Percentiles rank a stretch among this genome's conserved stretches.
phyloP scores from a whole-genome alignment of 2,797 vertebrate genomes.

The Enteromius paludinosus region DNA sequence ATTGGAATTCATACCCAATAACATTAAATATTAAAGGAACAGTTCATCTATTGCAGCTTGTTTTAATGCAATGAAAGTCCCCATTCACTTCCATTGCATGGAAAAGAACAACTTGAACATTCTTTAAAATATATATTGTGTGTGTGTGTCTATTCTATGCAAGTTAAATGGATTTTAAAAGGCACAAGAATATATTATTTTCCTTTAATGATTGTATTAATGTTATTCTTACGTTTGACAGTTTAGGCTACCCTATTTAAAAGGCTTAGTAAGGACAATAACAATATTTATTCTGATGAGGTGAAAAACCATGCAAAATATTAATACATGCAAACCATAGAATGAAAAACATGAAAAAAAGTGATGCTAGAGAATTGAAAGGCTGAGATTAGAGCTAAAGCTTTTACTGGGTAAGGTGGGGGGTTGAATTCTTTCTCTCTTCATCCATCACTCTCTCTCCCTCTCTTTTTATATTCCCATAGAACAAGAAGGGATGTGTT shows the following conservation, averaged over 20 bases:
- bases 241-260: background rate
- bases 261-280: slow-evolving; percentile 44
- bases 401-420: slow-evolving; percentile 76
- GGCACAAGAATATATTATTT: background rate
- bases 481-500: slow-evolving; percentile 81
- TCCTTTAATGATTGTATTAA: background rate
- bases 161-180: background rate
- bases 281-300: slow-evolving; percentile 44
- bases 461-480: slow-evolving; percentile 71
- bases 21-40: background rate
- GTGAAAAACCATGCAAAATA: slow-evolving; percentile 26
- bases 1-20: background rate
- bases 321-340: slow-evolving; percentile 24
- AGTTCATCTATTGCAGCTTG: background rate
- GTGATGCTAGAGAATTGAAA: slow-evolving; percentile 61
- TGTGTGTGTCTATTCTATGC: too few species aligned
- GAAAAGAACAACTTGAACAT: background rate
- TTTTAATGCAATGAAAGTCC: background rate
- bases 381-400: slow-evolving; percentile 76
- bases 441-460: slow-evolving; percentile 51
- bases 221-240: background rate
- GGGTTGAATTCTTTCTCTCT: slow-evolving; percentile 60
- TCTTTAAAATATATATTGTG: background rate
- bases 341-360: slow-evolving; percentile 55
- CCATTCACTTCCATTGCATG: background rate